Evolutionary conservation across 1,140 invertebrate species (phyloP).

Genomic region (Papilio glaucus): DNA sequence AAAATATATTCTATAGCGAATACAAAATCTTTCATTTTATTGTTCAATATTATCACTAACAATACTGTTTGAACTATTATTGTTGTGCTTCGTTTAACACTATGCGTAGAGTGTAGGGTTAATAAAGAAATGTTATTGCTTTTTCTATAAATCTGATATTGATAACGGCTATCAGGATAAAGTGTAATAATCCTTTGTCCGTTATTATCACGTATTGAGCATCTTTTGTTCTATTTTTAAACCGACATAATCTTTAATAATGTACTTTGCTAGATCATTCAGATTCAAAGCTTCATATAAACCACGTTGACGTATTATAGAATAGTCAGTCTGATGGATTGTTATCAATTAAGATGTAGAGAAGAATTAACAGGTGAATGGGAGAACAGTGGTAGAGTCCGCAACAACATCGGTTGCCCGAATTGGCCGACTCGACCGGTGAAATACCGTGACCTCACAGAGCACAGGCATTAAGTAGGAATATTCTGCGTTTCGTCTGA

Average conservation of each 20-base stretch:
- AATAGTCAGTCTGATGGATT: too few species aligned
- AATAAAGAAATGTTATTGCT: not conserved
- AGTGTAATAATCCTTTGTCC: not conserved
- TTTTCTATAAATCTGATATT: not conserved
- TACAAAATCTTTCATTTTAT: not conserved
- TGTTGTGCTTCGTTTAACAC: not conserved
- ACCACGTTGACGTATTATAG: too few species aligned
- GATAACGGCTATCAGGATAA: constrained; percentile 32
- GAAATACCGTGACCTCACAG: too few species aligned
- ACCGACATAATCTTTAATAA: not conserved
- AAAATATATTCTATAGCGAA: too few species aligned
- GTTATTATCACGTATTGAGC: not conserved
- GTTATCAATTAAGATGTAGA: too few species aligned
- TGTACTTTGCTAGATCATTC: not conserved
- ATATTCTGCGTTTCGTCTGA: too few species aligned
- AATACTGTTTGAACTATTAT: not conserved
- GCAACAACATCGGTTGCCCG: too few species aligned
- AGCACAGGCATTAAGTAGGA: too few species aligned
- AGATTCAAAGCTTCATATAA: too few species aligned
- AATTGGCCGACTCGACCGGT: too few species aligned
- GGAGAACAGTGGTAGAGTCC: too few species aligned
- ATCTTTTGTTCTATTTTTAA: not conserved
- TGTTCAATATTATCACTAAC: not conserved
- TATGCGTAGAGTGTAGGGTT: not conserved
- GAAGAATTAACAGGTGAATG: too few species aligned